Conservation (phyloP, 2,888 invertebrate genomes). For the Rhyacophila evoluta region DNA sequence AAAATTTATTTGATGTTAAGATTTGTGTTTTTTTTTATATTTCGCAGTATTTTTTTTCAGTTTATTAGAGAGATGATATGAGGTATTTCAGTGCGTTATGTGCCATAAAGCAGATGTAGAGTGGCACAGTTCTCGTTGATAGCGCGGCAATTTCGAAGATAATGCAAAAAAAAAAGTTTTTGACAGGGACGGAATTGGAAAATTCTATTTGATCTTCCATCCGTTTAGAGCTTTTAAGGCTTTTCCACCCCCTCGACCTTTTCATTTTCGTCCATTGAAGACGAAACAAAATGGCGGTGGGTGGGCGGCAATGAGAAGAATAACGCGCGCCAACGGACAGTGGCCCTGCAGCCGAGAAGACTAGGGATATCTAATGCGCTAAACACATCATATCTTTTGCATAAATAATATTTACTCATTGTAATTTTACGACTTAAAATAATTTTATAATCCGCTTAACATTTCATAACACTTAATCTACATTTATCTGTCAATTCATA, state of each 20-base stretch:
- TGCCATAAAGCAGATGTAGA: neutral
- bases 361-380: neutral
- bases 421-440: too few relatives aligned
- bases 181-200: slow-evolving; percentile 32
- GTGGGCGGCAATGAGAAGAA: neutral
- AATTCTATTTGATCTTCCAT: slow-evolving; percentile 41
- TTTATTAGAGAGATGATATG: too few relatives aligned
- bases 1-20: too few relatives aligned
- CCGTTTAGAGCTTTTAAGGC: slow-evolving; percentile 32
- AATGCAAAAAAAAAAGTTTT: slow-evolving; percentile 30
- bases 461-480: too few relatives aligned
- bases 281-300: slow-evolving; percentile 23
- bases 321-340: neutral
- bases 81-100: neutral
- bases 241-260: slow-evolving; percentile 24
- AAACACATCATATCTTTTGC: neutral
- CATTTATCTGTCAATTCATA: too few relatives aligned
- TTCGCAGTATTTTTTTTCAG: too few relatives aligned
- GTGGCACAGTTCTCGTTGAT: slow-evolving; percentile 3
- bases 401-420: too few relatives aligned
- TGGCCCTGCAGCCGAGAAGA: neutral
- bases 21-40: too few relatives aligned
- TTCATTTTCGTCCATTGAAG: slow-evolving; percentile 8
- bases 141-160: slow-evolving; percentile 25
- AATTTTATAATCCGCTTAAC: too few relatives aligned